Evolutionary conservation across 2,797 vertebrate species (phyloP).

Genomic region (Siniperca undulata): DNA sequence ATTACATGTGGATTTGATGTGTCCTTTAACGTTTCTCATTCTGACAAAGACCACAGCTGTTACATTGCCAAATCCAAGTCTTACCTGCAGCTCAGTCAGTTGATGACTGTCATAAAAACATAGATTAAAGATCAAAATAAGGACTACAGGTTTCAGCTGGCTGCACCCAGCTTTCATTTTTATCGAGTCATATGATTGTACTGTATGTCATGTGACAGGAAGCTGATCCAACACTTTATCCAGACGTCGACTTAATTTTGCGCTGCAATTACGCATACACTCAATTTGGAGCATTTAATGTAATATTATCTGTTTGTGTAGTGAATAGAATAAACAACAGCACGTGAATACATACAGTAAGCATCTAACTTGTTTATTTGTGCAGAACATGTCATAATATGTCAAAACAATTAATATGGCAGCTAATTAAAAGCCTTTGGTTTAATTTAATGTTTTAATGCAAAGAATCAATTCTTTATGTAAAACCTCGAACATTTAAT

Average conservation of each 20-base stretch:
- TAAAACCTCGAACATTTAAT: background rate
- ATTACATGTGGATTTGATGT: background rate
- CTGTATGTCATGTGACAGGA: constrained; percentile 70
- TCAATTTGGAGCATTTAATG: background rate
- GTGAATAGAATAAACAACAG: background rate
- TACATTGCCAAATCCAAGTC: background rate
- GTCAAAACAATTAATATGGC: background rate
- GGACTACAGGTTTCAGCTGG: constrained; percentile 39
- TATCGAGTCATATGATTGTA: constrained; percentile 75
- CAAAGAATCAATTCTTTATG: background rate
- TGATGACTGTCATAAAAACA: constrained; percentile 63
- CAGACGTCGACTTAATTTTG: constrained; percentile 21
- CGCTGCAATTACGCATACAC: constrained; percentile 62
- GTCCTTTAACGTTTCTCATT: background rate
- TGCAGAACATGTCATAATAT: too few species aligned
- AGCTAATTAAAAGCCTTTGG: background rate
- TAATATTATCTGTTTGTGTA: background rate
- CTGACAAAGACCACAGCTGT: background rate
- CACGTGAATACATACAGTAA: background rate
- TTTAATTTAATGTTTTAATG: background rate
- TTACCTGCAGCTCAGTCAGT: constrained; percentile 74
- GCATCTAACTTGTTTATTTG: background rate
- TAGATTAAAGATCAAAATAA: constrained; percentile 66
- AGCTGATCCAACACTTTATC: constrained; percentile 19
- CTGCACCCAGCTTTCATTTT: constrained; percentile 81